phyloP scores from a whole-genome alignment of 30 jellyfish, hydroid and myxozoan species.

The Hydra vulgaris region DNA sequence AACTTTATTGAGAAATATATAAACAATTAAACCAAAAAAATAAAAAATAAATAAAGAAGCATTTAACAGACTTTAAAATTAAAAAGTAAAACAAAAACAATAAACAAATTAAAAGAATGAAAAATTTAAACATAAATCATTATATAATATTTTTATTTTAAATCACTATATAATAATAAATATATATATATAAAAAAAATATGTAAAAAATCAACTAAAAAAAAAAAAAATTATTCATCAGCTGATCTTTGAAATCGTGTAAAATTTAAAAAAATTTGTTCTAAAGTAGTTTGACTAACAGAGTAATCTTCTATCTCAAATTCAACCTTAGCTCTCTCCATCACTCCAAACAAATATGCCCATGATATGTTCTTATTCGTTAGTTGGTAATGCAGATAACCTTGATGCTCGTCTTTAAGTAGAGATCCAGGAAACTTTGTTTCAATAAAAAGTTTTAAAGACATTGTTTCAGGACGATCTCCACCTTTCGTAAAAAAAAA shows the following conservation, averaged over 20 bases:
- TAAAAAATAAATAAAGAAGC: no score
- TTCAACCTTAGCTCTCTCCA: constrained; percentile 56
- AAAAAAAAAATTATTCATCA: constrained; percentile 11
- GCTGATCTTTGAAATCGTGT: constrained; percentile 54
- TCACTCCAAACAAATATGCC: constrained; percentile 71
- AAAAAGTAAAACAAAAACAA: no score
- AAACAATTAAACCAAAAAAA: no score
- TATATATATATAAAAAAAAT: no score
- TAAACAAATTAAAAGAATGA: no score
- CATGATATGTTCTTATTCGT: constrained; percentile 35
- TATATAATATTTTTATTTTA: no score
- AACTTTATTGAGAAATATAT: no score
- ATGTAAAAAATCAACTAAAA: no score
- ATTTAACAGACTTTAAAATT: no score
- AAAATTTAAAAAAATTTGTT: constrained; percentile 74
- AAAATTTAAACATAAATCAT: no score
- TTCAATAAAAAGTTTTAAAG: constrained; percentile 40
- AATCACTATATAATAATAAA: no score
- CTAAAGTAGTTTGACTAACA: constrained; percentile 90
- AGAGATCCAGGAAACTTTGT: constrained; percentile 76
- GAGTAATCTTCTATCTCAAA: constrained; percentile 74
- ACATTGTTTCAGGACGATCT: constrained; percentile 17
- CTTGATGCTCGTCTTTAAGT: constrained; percentile 80
- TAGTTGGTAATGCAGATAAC: constrained; percentile 57
- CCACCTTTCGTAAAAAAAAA: no score